Conservation (phyloP, 2,888 invertebrate genomes). For the Adineta ricciae region DNA sequence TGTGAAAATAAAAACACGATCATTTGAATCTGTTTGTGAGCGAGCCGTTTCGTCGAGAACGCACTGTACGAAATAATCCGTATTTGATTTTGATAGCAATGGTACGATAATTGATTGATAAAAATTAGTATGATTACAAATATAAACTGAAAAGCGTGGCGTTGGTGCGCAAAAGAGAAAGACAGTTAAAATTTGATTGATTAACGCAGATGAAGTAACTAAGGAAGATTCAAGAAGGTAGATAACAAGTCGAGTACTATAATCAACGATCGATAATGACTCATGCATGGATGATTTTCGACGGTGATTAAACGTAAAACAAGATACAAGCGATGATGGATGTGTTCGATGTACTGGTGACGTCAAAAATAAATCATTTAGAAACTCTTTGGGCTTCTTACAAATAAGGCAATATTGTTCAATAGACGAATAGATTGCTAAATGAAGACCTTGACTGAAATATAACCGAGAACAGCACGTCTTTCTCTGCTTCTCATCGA, state of each 20-base stretch:
- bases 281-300: not conserved
- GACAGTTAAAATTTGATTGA: not conserved
- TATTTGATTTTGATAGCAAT: not conserved
- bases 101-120: not conserved
- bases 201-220: not conserved
- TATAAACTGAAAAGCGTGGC: not conserved
- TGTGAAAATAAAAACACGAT: not conserved
- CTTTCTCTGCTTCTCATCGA: no score
- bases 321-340: not conserved
- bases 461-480: no score
- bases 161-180: not conserved
- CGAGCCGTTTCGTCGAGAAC: slow-evolving; percentile 4
- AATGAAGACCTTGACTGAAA: not conserved
- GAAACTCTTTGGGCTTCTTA: not conserved
- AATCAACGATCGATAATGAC: not conserved
- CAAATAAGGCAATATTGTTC: slow-evolving; percentile 7
- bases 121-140: not conserved
- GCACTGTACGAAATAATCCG: not conserved
- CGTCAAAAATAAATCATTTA: not conserved
- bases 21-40: slow-evolving; percentile 12
- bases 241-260: not conserved
- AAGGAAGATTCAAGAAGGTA: not conserved
- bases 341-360: not conserved
- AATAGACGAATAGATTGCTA: not conserved
- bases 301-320: not conserved